These are phyloP conservation scores for Drosophila pseudotakahashii DNA, from an alignment of 2,888 invertebrate genomes.

Conservation along the genomic window DNA sequence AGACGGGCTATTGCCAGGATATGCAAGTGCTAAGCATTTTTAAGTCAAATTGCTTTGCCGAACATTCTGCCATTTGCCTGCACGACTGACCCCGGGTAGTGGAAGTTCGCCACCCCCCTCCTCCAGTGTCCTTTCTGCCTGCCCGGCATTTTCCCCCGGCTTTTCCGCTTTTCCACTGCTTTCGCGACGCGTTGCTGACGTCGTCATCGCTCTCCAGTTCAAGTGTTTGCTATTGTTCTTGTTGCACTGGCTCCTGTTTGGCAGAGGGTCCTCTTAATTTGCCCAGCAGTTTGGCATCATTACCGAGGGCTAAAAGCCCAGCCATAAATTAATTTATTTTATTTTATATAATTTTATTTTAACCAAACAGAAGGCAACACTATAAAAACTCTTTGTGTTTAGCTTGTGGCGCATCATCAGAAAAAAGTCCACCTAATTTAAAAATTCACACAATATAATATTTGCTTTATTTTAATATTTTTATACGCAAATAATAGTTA, in stretches of 20 bases:
- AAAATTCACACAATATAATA: not conserved
- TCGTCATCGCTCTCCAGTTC: conserved; percentile 42
- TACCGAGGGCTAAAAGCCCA: not conserved
- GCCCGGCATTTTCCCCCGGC: conserved; percentile 5
- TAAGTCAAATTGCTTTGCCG: conserved; percentile 79
- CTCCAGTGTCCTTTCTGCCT: conserved; percentile 4
- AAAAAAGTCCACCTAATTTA: no score
- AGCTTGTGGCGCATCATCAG: no score
- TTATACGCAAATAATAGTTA: conserved; percentile 4
- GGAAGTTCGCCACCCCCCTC: not conserved
- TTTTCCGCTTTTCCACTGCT: no score
- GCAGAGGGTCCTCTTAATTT: conserved; percentile 21
- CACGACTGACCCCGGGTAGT: conserved; percentile 46
- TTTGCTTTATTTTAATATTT: not conserved
- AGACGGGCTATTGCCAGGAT: conserved; percentile 49
- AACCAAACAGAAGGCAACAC: not conserved
- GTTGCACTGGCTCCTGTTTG: conserved; percentile 26
- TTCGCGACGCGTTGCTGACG: conserved; percentile 34
- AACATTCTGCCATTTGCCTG: conserved; percentile 54
- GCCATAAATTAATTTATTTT: not conserved
- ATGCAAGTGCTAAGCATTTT: conserved; percentile 80
- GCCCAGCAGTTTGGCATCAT: conserved; percentile 13
- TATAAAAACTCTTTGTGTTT: not conserved
- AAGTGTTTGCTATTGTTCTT: conserved; percentile 30
- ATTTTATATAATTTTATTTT: not conserved